Evolutionary conservation across 1,140 invertebrate species (phyloP), one percentile per base, ranked within the genome.

Genomic region (Medauroidea extradentata): DNA sequence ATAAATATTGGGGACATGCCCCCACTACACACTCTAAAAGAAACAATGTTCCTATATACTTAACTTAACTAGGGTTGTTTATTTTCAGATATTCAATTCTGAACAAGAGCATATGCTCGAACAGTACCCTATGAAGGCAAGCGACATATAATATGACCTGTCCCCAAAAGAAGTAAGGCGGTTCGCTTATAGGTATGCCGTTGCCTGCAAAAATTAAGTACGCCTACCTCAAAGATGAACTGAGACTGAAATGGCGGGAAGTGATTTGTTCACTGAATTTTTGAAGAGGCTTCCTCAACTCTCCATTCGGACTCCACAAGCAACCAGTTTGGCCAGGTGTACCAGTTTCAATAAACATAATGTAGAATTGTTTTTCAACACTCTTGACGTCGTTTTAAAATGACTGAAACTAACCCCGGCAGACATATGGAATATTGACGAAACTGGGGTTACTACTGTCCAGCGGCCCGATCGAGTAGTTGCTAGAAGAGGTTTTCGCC

Each of bases 321-420:
- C 66, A 25, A 75, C 72, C 24, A 72, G 29, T 34, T 41, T 75
- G 19, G 67, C 70, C 2, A 58, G 75, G 52, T 67, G 68, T 34
- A 71, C 63, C n/a, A 69, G 64, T 14, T 80, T 80, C 60, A 79
- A 79, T 55, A 65, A 65, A 60, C 48, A 53, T 51, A 70, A 66
- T 64, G 70, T 74, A 14, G 57, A 59, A 53, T 46, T 49, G 49
- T 75, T 76, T 65, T 75, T 71, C 63, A 59, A 66, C 25, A 68
- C 70, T 61, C 66, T 63, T 50, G 16, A 1, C 5, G 9, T 42
- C 49, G 50, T 62, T 61, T 61, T 34, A 34, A 34, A 34, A 71
- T 18, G 64, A 68, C 48, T 60, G 66, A 69, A 63, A 63, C 65
- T 61, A 16, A 51, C 68, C 60, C 63, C 68, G 57, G 65, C 5